phyloP scores from a whole-genome alignment of 2,888 invertebrate genomes.

The Onthophagus sagittarius region DNA sequence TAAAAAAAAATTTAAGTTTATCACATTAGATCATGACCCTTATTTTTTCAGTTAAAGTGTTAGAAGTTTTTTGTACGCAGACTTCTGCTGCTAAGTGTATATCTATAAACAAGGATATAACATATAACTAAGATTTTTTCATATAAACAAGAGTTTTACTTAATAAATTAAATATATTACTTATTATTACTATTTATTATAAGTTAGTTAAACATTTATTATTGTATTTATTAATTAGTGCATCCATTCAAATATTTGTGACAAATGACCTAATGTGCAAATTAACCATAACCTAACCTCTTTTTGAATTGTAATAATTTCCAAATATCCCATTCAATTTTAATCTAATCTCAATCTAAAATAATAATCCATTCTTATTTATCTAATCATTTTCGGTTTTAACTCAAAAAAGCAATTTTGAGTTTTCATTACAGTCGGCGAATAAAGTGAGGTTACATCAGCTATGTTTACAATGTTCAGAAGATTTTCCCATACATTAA shows the following conservation, averaged over 20 bases:
- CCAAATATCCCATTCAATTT: background rate
- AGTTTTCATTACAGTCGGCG: too few species aligned
- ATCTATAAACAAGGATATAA: too few species aligned
- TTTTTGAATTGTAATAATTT: too few species aligned
- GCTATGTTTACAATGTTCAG: background rate
- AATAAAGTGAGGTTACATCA: background rate
- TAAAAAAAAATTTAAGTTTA: too few species aligned
- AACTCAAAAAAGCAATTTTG: background rate
- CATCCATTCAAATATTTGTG: background rate
- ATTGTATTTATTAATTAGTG: background rate
- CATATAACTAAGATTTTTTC: too few species aligned
- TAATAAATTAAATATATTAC: background rate
- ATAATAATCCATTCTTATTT: background rate
- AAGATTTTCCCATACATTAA: background rate
- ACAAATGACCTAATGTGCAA: background rate
- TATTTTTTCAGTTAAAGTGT: too few species aligned
- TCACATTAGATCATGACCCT: too few species aligned
- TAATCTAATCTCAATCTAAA: background rate
- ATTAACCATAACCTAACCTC: too few species aligned
- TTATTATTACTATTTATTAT: background rate
- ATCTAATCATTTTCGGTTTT: background rate
- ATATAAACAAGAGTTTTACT: too few species aligned
- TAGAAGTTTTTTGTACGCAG: too few species aligned
- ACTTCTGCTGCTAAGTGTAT: too few species aligned
- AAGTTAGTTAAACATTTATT: too few species aligned